Conservation (phyloP, 2,797 vertebrate species). For the Chelon auratus region DNA sequence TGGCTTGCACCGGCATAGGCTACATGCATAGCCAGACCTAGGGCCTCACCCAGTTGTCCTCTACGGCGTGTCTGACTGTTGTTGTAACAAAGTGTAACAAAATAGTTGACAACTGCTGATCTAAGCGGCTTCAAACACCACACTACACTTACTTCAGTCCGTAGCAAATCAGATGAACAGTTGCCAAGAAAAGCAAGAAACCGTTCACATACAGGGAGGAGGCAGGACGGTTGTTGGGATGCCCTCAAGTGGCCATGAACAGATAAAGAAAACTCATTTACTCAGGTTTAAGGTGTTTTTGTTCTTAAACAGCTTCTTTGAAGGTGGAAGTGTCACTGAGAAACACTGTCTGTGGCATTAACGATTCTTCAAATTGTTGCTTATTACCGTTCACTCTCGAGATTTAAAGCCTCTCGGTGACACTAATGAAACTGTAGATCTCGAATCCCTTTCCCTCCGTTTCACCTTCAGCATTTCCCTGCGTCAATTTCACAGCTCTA, state of each 20-base stretch:
- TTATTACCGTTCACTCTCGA: not conserved
- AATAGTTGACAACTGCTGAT: too few species aligned
- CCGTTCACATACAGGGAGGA: too few species aligned
- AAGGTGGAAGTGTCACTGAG: not conserved
- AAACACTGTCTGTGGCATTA: too few species aligned
- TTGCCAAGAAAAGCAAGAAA: too few species aligned
- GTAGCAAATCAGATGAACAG: too few species aligned
- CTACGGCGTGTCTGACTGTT: too few species aligned
- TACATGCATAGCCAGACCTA: too few species aligned
- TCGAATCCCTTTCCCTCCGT: not conserved
- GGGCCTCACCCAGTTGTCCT: too few species aligned
- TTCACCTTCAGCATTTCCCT: slow-evolving; percentile 2
- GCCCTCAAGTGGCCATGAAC: not conserved
- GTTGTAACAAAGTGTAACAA: too few species aligned
- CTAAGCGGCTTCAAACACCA: too few species aligned
- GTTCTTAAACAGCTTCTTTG: not conserved
- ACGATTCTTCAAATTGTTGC: not conserved
- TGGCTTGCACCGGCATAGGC: too few species aligned
- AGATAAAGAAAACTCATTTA: not conserved
- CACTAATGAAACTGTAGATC: not conserved
- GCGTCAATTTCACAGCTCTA: slow-evolving; percentile 1
- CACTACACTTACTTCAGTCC: too few species aligned
- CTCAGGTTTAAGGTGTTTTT: not conserved
- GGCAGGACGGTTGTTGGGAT: not conserved
- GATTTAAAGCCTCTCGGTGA: not conserved